Evolutionary conservation across 2,113 vertebrate species (phyloP).

Genomic region (Acanthisitta chloris): DNA sequence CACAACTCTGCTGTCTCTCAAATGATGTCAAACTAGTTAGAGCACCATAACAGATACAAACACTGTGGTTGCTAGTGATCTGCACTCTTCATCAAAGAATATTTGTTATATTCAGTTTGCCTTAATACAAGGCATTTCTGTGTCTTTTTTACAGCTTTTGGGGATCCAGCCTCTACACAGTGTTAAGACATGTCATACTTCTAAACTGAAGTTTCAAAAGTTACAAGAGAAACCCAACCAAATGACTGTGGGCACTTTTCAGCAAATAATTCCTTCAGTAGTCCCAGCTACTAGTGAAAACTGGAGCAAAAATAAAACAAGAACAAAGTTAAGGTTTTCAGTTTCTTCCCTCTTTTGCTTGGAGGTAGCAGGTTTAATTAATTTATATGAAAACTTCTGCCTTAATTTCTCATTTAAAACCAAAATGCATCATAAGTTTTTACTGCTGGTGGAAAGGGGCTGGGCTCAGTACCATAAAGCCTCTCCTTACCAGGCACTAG

Average conservation of each 20-base stretch:
- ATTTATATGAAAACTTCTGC: neutral
- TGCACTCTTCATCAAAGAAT: neutral
- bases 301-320: neutral
- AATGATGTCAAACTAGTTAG: neutral
- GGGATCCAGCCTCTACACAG: neutral
- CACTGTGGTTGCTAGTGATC: neutral
- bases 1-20: neutral
- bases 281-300: neutral
- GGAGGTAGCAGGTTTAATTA: neutral
- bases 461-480: neutral
- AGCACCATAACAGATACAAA: neutral
- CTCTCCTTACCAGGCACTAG: neutral
- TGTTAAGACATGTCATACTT: fast-evolving
- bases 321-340: neutral
- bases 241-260: neutral
- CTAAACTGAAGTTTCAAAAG: neutral
- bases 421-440: neutral
- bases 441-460: neutral
- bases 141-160: neutral
- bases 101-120: neutral
- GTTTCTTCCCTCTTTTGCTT: neutral
- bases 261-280: neutral
- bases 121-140: neutral
- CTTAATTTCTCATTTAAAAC: neutral
- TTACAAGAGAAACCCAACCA: neutral